phyloP scores from a whole-genome alignment of 1,140 invertebrate species.

The Atopsyche davidsoni region DNA sequence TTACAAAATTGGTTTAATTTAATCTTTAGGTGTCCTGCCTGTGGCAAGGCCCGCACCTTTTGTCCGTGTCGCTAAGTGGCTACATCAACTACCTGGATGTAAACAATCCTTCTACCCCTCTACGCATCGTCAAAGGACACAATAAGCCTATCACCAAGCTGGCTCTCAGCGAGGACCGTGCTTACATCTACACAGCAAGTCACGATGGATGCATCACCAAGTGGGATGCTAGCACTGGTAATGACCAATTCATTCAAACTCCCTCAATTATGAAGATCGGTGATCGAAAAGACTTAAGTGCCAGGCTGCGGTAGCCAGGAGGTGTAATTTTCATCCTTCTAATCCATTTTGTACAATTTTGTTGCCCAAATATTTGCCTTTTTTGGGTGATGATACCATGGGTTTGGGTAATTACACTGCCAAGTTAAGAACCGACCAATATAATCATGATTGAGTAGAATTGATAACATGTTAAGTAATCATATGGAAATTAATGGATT shows the following conservation, averaged over 20 bases:
- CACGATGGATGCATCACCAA: conserved; percentile 86
- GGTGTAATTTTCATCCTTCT: too few species aligned
- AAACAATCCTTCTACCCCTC: conserved; percentile 76
- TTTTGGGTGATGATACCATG: too few species aligned
- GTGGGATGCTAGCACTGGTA: conserved; percentile 75
- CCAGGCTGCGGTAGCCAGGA: too few species aligned
- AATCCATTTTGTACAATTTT: neutral
- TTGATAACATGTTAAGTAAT: too few species aligned
- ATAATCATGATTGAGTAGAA: too few species aligned
- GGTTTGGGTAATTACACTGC: too few species aligned
- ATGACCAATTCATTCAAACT: conserved; percentile 39
- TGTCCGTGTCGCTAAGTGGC: conserved; percentile 90
- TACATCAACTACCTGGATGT: conserved; percentile 93
- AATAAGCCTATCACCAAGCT: conserved; percentile 98
- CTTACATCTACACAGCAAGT: conserved; percentile 84
- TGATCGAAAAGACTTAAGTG: too few species aligned
- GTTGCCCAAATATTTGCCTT: too few species aligned
- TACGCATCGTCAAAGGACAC: conserved; percentile 89
- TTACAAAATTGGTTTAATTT: conserved; percentile 18
- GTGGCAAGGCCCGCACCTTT: conserved; percentile 85
- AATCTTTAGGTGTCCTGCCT: conserved; percentile 79
- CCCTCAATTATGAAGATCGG: too few species aligned
- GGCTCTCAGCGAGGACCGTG: conserved; percentile 67
- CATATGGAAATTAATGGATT: too few species aligned
- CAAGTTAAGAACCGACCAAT: too few species aligned